phyloP scores from a whole-genome alignment of 2,113 vertebrate genomes.

The Platanista minor region DNA sequence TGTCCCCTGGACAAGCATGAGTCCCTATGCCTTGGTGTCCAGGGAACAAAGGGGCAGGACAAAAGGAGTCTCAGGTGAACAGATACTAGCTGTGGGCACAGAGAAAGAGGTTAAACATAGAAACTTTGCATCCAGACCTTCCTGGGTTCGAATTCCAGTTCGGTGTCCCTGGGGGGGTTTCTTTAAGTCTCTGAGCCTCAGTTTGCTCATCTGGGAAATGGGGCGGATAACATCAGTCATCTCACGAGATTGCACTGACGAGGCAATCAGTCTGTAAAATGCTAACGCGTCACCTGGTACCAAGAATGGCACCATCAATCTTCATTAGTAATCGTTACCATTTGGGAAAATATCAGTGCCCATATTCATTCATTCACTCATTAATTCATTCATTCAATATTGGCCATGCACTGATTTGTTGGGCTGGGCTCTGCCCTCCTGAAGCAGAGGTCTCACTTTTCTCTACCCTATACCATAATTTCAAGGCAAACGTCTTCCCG shows the following conservation, averaged over 20 bases:
- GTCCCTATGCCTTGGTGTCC: neutral
- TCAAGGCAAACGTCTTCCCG: neutral
- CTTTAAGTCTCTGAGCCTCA: neutral
- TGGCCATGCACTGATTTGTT: neutral
- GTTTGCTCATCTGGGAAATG: neutral
- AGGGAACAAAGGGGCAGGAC: neutral
- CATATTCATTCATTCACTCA: neutral
- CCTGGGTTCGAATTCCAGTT: neutral
- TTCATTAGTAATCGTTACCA: neutral
- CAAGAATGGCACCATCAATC: neutral
- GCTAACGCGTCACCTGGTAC: neutral
- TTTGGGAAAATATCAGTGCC: neutral
- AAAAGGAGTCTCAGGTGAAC: neutral
- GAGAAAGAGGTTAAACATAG: neutral
- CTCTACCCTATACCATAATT: neutral
- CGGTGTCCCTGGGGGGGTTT: neutral
- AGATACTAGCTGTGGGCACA: too few species aligned
- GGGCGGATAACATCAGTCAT: neutral
- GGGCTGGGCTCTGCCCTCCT: neutral
- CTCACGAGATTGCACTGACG: neutral
- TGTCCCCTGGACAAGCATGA: neutral
- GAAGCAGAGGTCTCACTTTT: neutral
- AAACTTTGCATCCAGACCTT: neutral
- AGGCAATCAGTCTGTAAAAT: neutral
- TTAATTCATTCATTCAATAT: neutral